A percentile compares a stretch with the other conserved stretches of the same genome.
phyloP scores from a whole-genome alignment of 2,888 invertebrate genomes.

The Tanypteryx hageni region DNA sequence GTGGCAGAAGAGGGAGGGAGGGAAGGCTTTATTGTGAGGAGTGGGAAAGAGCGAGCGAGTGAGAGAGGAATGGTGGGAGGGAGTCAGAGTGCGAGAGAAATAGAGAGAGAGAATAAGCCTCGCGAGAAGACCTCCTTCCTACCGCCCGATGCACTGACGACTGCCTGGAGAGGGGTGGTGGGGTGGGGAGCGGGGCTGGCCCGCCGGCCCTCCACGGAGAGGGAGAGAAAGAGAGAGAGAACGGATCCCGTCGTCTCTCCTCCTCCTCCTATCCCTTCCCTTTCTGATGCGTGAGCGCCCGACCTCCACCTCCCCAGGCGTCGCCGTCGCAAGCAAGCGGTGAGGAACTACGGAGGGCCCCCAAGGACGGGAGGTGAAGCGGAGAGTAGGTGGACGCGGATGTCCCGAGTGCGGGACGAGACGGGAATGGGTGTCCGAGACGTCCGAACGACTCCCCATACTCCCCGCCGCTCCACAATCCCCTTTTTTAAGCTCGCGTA shows the following conservation, averaged over 20 bases:
- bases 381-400: background rate
- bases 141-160: slow-evolving; percentile 56
- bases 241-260: slow-evolving; percentile 23
- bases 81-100: background rate
- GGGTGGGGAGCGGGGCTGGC: slow-evolving; percentile 31
- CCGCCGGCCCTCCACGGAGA: slow-evolving; percentile 58
- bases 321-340: background rate
- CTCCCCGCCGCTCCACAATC: no score
- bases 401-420: background rate
- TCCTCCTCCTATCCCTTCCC: slow-evolving; percentile 15
- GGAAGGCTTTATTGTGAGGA: background rate
- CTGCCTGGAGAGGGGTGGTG: slow-evolving; percentile 10
- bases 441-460: no score
- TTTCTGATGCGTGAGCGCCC: slow-evolving; percentile 40
- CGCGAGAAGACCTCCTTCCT: slow-evolving; percentile 51
- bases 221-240: background rate
- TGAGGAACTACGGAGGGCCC: background rate
- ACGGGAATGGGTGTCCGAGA: no score
- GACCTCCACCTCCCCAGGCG: slow-evolving; percentile 7
- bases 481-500: background rate
- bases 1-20: background rate
- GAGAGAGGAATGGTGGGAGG: background rate
- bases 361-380: slow-evolving; percentile 10
- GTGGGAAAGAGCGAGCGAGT: background rate
- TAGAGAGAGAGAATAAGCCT: background rate